Conservation (phyloP, 1,140 invertebrate genomes). For the Papilio polyxenes region DNA sequence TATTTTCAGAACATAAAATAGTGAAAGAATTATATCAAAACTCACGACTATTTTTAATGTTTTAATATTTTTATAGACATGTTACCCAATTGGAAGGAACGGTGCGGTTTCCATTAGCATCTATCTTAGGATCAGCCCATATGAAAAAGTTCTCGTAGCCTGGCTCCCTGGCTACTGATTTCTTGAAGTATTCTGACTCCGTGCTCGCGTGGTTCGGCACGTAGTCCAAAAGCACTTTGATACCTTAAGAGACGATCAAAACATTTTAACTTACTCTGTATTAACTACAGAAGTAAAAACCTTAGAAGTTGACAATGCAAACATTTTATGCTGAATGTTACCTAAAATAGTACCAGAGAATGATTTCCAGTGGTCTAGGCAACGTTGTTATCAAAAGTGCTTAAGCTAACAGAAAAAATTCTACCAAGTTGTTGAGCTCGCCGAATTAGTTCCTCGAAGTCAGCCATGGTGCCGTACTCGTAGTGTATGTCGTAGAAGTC, state of each 20-base stretch:
- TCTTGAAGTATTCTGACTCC: conserved; percentile 84
- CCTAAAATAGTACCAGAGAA: background rate
- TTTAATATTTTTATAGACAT: background rate
- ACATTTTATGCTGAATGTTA: background rate
- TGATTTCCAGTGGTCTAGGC: background rate
- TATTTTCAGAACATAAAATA: background rate
- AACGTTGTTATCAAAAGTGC: background rate
- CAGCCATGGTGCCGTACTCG: conserved; percentile 84
- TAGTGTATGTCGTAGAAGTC: conserved; percentile 85
- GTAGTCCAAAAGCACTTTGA: conserved; percentile 83
- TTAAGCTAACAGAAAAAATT: background rate
- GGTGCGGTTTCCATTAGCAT: conserved; percentile 45
- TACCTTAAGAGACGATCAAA: conserved; percentile 43
- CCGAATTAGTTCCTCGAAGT: conserved; percentile 84
- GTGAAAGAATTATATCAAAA: background rate
- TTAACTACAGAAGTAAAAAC: too few species aligned
- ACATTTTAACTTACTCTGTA: background rate
- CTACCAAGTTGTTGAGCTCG: conserved; percentile 78
- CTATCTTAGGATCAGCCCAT: conserved; percentile 77
- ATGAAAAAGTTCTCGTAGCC: conserved; percentile 85
- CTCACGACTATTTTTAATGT: too few species aligned
- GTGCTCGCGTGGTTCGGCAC: conserved; percentile 89
- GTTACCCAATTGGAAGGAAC: conserved; percentile 65
- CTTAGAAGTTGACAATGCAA: too few species aligned
- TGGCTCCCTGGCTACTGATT: conserved; percentile 80